Base-by-base conservation (phyloP, 2,888 invertebrate genomes). In the Tachina lurida region DNA sequence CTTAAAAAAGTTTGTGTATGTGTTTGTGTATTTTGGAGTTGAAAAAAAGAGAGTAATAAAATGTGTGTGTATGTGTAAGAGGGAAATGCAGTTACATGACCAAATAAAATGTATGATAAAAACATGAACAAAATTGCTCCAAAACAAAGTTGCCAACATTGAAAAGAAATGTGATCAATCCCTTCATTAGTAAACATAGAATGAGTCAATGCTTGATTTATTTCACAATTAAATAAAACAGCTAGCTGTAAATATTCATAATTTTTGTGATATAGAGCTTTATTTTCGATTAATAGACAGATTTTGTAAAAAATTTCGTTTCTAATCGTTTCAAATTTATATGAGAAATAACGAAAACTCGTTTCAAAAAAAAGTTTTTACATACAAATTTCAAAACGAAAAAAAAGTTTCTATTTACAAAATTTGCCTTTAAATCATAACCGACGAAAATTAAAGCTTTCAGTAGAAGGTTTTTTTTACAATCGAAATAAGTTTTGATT, bases 61-160 rank as follows among this genome's bases (percentile, higher is more conserved):
- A 65, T 56, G 58, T 49, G 47, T 15, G 17, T 58, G 17, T 49
- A 31, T 49, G 43, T 60, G 62, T 62, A 68, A 76, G 65, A 77
- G 76, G 83, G 83, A 86, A 83, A 86, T 86, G 86, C 86, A 86
- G 68, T 83, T 85, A 73, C 78, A 77, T 77, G 71, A 31, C 56
- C 22, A 65, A 65, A 70, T 22, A 19, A 71, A 62, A 10, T 70
- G 52, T 73, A 41, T 58, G 60, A 80, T 47, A 79, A 63, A 78
- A 68, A 82, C 80, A 82, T 81, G 79, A 74, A 73, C 45, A 74
- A 73, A 79, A 52, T 74, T 22, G 68, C 60, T 74, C 58, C 31
- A 52, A 43, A 60, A 60, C 15, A 52, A 74, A 60, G 80, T 45
- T 81, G 67, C 80, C 80, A 39, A 0, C 12, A n/a, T 3, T 52